Base-by-base conservation (phyloP, 2,113 vertebrate genomes). In the Caracal caracal region DNA sequence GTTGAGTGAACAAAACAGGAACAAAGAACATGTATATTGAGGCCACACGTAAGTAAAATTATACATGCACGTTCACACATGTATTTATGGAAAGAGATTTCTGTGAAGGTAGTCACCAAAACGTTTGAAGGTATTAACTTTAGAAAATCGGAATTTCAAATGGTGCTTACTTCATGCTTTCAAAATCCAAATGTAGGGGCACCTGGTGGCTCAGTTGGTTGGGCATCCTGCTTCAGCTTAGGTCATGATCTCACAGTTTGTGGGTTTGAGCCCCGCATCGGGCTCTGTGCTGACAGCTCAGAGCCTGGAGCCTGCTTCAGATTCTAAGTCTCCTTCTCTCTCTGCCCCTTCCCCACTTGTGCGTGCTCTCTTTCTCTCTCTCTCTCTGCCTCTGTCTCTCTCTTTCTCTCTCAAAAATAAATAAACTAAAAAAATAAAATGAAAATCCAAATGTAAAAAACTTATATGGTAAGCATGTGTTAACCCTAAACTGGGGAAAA, bases 121-220 rank as follows among this genome's bases (percentile, higher is more conserved):
- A 94, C 86, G 37, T 91, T 88, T 84, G 11, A 6, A 92, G 24
- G 40, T 30, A 13, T 83, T 93, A 85, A 28, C 43, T 92, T 90
- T n/a, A 84, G 76, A 43, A 61, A 28, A 49, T 87, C 5, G 30
- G 43, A 81, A 6, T 83, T 90, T 90, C 66, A 73, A 49, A 35
- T 96, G 61, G 7, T 80, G 92, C 49, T 83, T 92, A 43, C 49
- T 87, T 96, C 10, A 70, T 94, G 93, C 24, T 95, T 87, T 70
- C 5, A 51, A 65, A 37, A 30, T 26, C 73, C 40, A 76, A 40
- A 73, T 63, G 84, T 83, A 59, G 56, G 56, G 20, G 56, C 8
- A 9, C 56, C 56, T 56, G 56, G 56, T 56, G 56, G 56, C 19
- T 56, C 19, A 22, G 56, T 56, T 0, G 7, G 56, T 56, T 56